Evolutionary conservation across 2,797 vertebrate species (phyloP).

Genomic region (Enteromius thamalakanensis): DNA sequence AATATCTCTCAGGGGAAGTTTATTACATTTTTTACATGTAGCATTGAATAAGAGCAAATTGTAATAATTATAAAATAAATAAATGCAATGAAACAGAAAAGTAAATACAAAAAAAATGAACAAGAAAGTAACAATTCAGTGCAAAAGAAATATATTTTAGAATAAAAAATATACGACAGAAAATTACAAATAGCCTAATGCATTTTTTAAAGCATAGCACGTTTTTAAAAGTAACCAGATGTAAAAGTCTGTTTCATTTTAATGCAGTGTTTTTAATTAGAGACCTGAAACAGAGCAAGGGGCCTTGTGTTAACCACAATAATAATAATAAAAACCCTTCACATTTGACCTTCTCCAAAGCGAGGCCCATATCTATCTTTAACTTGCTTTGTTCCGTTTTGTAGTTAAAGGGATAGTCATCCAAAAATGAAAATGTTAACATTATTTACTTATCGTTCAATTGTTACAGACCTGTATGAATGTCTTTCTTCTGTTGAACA

Average conservation of each 20-base stretch:
- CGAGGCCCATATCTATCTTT: constrained; percentile 13
- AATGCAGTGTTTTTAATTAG: not conserved
- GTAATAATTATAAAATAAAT: not conserved
- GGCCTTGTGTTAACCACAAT: not conserved
- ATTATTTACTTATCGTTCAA: not conserved
- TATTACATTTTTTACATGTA: not conserved
- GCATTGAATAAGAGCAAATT: not conserved
- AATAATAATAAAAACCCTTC: not conserved
- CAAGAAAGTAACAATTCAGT: not conserved
- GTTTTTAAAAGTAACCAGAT: not conserved
- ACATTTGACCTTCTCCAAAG: not conserved
- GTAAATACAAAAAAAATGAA: not conserved
- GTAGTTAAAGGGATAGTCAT: not conserved
- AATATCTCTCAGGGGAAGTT: not conserved
- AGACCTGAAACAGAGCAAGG: constrained; percentile 8
- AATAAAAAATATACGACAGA: not conserved
- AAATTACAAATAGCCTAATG: not conserved
- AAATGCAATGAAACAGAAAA: not conserved
- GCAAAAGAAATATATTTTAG: not conserved
- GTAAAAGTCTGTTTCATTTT: not conserved
- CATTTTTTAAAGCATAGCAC: too few relatives aligned
- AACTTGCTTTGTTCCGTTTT: not conserved
- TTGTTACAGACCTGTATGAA: not conserved
- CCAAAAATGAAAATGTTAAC: not conserved
- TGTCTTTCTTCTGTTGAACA: not conserved